Conservation (phyloP, 2,113 vertebrate genomes). For the Alethe diademata region DNA sequence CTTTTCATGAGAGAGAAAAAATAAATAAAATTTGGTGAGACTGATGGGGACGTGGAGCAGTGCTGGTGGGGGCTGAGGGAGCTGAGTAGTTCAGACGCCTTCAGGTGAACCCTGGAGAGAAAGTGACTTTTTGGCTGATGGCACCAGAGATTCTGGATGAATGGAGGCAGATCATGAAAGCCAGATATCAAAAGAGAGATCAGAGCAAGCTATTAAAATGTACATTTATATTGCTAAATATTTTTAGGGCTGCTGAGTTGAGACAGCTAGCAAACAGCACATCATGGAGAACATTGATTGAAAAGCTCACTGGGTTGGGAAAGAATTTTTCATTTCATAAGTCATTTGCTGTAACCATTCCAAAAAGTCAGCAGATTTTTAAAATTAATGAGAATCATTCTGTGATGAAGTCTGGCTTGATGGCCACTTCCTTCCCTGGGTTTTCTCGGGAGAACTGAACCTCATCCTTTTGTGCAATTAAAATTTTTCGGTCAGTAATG, state of each 20-base stretch:
- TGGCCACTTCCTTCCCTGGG: neutral
- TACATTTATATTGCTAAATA: conserved; percentile 68
- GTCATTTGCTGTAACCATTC: conserved; percentile 66
- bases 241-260: conserved; percentile 53
- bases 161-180: conserved; percentile 36
- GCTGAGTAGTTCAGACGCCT: neutral
- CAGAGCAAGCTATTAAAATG: conserved; percentile 54
- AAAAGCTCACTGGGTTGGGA: conserved; percentile 64
- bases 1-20: neutral
- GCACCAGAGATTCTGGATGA: conserved; percentile 44
- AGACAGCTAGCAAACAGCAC: conserved; percentile 61
- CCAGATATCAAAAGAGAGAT: conserved; percentile 51
- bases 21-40: neutral
- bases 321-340: conserved; percentile 68
- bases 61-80: neutral
- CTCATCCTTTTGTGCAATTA: neutral
- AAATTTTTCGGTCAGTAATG: conserved; percentile 16
- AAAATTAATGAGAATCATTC: conserved; percentile 47
- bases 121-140: conserved; percentile 41
- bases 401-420: conserved; percentile 39
- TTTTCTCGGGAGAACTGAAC: conserved; percentile 14
- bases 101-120: conserved; percentile 40
- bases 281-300: conserved; percentile 53
- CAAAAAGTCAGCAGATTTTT: conserved; percentile 65
- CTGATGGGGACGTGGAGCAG: neutral